Evolutionary conservation across 2,797 vertebrate species (phyloP).

Genomic region (Tarsius wallacei): DNA sequence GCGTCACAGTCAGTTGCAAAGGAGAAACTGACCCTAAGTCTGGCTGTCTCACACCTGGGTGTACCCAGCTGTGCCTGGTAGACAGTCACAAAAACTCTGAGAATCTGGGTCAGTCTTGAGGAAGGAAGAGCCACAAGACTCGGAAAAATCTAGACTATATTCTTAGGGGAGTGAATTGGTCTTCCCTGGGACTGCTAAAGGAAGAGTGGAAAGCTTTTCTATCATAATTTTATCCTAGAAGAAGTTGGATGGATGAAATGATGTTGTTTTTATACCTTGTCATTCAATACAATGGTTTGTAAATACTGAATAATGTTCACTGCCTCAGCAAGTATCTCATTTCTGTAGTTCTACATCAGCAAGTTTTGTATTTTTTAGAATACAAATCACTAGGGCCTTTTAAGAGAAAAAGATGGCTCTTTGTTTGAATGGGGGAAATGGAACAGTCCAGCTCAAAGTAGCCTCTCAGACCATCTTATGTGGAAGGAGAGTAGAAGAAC

Average conservation of each 20-base stretch:
- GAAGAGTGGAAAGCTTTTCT: not conserved
- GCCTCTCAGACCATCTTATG: not conserved
- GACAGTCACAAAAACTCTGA: not conserved
- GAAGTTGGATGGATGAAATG: not conserved
- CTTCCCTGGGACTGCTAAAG: not conserved
- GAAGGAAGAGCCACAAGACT: not conserved
- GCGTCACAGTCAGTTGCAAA: not conserved
- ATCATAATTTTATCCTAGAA: not conserved
- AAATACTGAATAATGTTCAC: not conserved
- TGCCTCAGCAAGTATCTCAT: not conserved
- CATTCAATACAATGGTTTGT: not conserved
- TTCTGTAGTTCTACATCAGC: not conserved
- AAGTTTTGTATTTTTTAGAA: not conserved
- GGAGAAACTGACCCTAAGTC: not conserved
- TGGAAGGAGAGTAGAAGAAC: not conserved
- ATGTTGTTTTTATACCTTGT: not conserved
- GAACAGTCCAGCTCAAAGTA: not conserved
- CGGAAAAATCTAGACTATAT: not conserved
- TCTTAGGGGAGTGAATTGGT: not conserved
- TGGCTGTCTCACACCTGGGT: not conserved
- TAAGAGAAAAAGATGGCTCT: not conserved
- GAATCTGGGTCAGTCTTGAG: not conserved
- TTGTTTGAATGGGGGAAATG: not conserved
- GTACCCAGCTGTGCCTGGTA: not conserved
- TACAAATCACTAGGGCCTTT: not conserved